Base-by-base conservation (phyloP, 2,113 vertebrate species). In the Anas platyrhynchos region DNA sequence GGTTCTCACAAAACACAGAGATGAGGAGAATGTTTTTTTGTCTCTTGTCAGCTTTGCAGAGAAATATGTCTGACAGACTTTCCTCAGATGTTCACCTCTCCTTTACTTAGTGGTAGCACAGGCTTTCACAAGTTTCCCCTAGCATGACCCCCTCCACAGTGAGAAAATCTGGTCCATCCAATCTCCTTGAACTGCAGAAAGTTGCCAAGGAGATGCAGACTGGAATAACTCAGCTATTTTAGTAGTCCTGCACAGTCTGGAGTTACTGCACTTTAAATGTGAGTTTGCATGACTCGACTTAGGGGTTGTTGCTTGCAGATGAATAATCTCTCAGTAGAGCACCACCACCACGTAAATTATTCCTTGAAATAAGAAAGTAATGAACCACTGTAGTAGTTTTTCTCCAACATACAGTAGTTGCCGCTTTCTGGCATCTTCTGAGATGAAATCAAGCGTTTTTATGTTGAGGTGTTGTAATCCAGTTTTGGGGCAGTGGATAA, bases 111-210 rank as follows among this genome's bases (percentile, higher is more conserved):
- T 0, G 0, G 9, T 34, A 82, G 32, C 16, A 25, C 7, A 22
- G 56, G 15, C 31, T 38, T 78, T 34, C 78, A 36, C 20, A 63
- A 20, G 15, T 72, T 74, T 87, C 78, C 22, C 52, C 4, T 22
- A 29, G 34, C 5, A 6, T 1, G 2, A 2, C 8, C 1, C 6
- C 1, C 4, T 41, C 18, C 5, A 14, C 36, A 50, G 38, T 55
- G 54, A 56, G 48, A 72, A 68, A 29, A 56, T 68, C 46, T 46
- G 5, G 9, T 67, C 62, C 16, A 7, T 16, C 1, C 4, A 55
- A 7, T 83, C 29, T 67, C 6, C 48, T 84, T 3, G 2, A 59
- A 36, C 23, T 43, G 23, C 26, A 18, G 65, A 54, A 59, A 13
- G 15, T 18, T 36, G n/a, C 32, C 1, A 7, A 50, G 29, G 36